phyloP scores from a whole-genome alignment of 1,140 invertebrate species.

The Asobara japonica region DNA sequence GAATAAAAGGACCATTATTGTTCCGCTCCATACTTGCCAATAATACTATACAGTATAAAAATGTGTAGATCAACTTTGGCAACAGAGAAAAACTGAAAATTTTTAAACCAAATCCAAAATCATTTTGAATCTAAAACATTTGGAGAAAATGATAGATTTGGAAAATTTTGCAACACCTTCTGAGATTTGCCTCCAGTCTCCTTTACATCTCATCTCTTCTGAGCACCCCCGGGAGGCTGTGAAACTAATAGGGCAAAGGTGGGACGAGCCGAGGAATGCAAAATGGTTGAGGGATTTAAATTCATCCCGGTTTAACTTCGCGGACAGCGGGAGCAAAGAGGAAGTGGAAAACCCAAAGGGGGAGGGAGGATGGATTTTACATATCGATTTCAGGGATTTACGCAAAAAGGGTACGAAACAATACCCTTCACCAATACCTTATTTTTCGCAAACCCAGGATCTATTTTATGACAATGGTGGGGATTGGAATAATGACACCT shows the following conservation, averaged over 20 bases:
- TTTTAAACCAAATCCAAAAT: no score
- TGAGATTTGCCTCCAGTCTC: background rate
- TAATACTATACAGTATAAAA: no score
- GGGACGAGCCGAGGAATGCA: background rate
- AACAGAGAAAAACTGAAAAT: no score
- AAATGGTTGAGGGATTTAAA: slow-evolving; percentile 17
- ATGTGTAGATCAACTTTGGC: no score
- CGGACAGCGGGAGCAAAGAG: background rate
- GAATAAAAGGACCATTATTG: no score
- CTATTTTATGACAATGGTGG: no score
- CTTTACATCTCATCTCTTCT: background rate
- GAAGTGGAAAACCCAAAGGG: background rate
- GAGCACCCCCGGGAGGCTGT: background rate
- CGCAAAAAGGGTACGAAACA: background rate
- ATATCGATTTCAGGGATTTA: slow-evolving; percentile 16
- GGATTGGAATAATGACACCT: no score
- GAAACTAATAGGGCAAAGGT: slow-evolving; percentile 15
- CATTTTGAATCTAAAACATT: no score
- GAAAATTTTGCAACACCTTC: background rate
- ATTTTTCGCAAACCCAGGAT: no score
- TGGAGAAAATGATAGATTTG: no score
- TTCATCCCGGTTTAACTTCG: slow-evolving; percentile 18
- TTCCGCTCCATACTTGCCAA: no score
- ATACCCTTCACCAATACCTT: no score
- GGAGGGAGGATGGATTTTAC: background rate